A percentile compares a stretch with the other conserved stretches of the same genome.
phyloP scores from a whole-genome alignment of 92 coral and sea anemone genomes.

The Parazoanthus swiftii region DNA sequence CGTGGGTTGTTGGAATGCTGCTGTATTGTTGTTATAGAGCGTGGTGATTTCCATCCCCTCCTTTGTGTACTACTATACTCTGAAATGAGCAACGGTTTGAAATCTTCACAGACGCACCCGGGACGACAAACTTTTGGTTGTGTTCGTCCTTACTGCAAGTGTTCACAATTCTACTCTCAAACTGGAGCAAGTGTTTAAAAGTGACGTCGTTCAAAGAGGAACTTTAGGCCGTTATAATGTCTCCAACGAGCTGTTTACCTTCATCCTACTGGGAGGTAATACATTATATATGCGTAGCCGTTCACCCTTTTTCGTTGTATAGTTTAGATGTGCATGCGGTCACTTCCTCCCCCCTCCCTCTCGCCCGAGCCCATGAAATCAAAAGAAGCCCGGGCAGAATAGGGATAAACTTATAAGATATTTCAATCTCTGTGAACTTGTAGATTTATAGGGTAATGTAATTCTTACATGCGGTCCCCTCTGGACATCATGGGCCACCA shows the following conservation, averaged over 20 bases:
- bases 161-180: constrained; percentile 1
- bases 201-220: not conserved
- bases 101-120: not conserved
- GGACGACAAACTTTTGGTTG: constrained; percentile 11
- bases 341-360: too few species aligned
- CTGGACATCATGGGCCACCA: too few species aligned
- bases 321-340: not conserved
- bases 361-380: too few species aligned
- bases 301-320: not conserved
- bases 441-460: too few species aligned
- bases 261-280: constrained; percentile 17
- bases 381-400: too few species aligned
- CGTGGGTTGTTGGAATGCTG: not conserved
- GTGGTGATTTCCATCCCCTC: not conserved
- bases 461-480: too few species aligned
- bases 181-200: not conserved
- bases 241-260: not conserved
- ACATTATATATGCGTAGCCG: not conserved
- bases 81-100: not conserved
- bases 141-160: constrained; percentile 13
- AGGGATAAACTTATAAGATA: too few species aligned
- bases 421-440: too few species aligned
- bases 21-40: too few species aligned
- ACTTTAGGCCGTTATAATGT: not conserved
- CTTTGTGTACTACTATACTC: not conserved